These are phyloP conservation scores for Tetragnatha versicolor DNA, from an alignment of 1,140 invertebrate genomes.

Conservation along the genomic window DNA sequence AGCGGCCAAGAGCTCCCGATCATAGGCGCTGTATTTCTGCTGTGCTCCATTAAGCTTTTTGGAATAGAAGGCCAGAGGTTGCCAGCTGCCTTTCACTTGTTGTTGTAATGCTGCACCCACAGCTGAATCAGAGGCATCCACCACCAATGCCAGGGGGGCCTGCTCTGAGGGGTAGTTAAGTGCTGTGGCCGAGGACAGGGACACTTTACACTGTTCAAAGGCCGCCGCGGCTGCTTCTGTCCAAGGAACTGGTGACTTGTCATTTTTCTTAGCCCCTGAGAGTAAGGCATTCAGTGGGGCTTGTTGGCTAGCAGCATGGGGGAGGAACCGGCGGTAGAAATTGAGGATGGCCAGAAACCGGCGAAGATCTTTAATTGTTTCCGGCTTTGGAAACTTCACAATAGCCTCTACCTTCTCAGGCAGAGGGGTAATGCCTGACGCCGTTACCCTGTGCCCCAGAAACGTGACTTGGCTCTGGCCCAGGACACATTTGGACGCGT, in stretches of 20 bases:
- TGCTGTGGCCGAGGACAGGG: background rate
- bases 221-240: constrained; percentile 60
- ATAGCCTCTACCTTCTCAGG: constrained; percentile 62
- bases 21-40: background rate
- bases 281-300: constrained; percentile 61
- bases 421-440: constrained; percentile 59
- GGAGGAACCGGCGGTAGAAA: constrained; percentile 51
- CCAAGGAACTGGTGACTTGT: constrained; percentile 60
- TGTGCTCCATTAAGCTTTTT: background rate
- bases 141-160: background rate
- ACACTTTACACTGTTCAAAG: constrained; percentile 61
- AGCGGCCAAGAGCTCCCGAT: constrained; percentile 65
- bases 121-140: background rate
- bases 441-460: constrained; percentile 61
- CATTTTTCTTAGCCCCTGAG: constrained; percentile 63
- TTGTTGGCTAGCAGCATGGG: constrained; percentile 41
- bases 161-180: background rate
- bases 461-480: constrained; percentile 51
- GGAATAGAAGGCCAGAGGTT: background rate
- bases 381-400: constrained; percentile 60
- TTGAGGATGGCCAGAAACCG: constrained; percentile 63
- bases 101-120: background rate
- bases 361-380: constrained; percentile 57
- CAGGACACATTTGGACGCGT: constrained; percentile 48
- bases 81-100: background rate